These are phyloP conservation scores for Leptobrachium leishanense DNA, from an alignment of 2,113 vertebrate genomes.

Conservation along the genomic window DNA sequence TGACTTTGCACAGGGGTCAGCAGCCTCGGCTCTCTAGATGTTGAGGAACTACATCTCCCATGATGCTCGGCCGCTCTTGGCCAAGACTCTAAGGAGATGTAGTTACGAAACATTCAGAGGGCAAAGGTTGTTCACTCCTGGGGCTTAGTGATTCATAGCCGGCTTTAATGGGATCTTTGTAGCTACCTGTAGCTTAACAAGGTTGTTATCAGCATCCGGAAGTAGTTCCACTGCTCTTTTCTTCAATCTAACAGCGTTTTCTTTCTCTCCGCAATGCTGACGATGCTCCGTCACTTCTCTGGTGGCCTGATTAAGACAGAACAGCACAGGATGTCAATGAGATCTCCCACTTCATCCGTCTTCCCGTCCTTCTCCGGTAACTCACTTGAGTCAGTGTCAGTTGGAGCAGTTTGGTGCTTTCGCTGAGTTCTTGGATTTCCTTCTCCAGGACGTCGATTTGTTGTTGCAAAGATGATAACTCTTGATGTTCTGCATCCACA, in stretches of 20 bases:
- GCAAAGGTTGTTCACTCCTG: too few relatives aligned
- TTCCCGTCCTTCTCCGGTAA: neutral
- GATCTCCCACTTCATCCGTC: neutral
- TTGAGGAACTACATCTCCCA: too few relatives aligned
- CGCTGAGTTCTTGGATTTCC: conserved; percentile 67
- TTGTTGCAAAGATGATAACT: conserved; percentile 66
- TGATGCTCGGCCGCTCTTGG: too few relatives aligned
- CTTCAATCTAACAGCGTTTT: conserved; percentile 72
- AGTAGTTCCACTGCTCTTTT: conserved; percentile 76
- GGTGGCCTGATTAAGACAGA: conserved; percentile 61
- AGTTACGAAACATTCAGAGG: too few relatives aligned
- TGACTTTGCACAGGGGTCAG: too few relatives aligned
- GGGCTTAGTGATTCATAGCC: too few relatives aligned
- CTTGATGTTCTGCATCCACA: conserved; percentile 68
- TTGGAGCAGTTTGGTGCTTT: conserved; percentile 68
- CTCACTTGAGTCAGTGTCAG: conserved; percentile 72
- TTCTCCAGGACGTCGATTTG: conserved; percentile 70
- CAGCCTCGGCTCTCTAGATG: too few relatives aligned
- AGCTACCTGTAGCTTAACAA: conserved; percentile 79
- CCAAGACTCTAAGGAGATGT: too few relatives aligned
- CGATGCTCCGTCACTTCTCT: conserved; percentile 71
- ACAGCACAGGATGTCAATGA: neutral
- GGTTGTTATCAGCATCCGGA: conserved; percentile 77
- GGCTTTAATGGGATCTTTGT: neutral
- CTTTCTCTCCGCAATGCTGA: conserved; percentile 63